Conservation (phyloP, 1,140 invertebrate species). For the Drosophila virilis region DNA sequence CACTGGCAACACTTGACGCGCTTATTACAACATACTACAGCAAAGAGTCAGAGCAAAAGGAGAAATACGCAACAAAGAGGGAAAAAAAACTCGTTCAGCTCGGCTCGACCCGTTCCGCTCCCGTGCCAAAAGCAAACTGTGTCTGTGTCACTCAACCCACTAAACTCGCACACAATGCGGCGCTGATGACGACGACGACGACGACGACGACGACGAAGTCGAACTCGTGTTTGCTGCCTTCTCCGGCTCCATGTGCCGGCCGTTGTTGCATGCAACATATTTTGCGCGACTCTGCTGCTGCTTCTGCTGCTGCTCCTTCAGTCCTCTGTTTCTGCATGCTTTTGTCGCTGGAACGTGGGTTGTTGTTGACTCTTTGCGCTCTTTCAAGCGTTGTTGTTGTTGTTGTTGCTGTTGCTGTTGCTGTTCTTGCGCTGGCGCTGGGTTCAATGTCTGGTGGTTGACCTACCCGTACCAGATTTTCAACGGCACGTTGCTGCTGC, state of each 20-base stretch:
- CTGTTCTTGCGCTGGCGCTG: too few species aligned
- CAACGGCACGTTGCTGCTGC: conserved; percentile 35
- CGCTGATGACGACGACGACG: conserved; percentile 26
- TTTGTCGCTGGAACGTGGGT: conserved; percentile 9
- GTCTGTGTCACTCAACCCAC: conserved; percentile 83
- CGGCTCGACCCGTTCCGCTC: conserved; percentile 52
- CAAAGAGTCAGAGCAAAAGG: conserved; percentile 30
- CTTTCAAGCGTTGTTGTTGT: conserved; percentile 6
- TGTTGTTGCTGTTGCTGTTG: conserved; percentile 12
- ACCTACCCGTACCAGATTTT: conserved; percentile 76
- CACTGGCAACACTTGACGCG: conserved; percentile 48
- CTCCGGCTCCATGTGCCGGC: conserved; percentile 5
- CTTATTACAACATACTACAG: conserved; percentile 62
- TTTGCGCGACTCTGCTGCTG: conserved; percentile 32
- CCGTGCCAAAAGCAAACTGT: conserved; percentile 73
- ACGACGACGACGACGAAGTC: conserved; percentile 39
- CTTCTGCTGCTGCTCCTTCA: not conserved
- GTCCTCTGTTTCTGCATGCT: conserved; percentile 16
- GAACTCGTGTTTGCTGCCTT: conserved; percentile 36
- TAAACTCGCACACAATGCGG: conserved; percentile 77
- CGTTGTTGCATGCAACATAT: conserved; percentile 50
- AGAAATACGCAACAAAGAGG: not conserved
- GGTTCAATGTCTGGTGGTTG: conserved; percentile 83
- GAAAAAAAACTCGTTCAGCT: conserved; percentile 53
- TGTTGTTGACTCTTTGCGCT: conserved; percentile 28